Conservation (phyloP, 2,113 vertebrate genomes). For the Lipotes vexillifer region DNA sequence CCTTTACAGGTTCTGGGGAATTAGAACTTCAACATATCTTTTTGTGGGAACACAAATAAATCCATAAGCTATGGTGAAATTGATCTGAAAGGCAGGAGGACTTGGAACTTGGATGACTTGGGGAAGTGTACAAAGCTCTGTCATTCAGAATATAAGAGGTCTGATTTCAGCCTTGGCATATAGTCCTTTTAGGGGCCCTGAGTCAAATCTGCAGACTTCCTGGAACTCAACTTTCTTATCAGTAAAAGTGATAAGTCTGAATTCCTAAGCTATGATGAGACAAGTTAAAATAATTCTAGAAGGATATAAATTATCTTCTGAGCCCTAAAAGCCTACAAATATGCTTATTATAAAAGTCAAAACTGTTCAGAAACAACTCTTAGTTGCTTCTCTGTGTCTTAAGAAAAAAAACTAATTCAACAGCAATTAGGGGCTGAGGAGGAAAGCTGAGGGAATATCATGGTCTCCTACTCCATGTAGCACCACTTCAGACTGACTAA, state of each 20-base stretch:
- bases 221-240: neutral
- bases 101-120: neutral
- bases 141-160: neutral
- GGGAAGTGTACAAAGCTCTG: neutral
- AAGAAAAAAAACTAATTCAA: neutral
- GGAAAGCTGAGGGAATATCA: neutral
- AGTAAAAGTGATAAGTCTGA: neutral
- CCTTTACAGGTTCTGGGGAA: neutral
- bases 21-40: neutral
- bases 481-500: neutral
- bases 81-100: neutral
- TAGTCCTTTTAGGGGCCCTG: neutral
- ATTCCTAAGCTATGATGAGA: constrained; percentile 12
- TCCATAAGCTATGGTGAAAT: neutral
- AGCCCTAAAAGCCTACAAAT: constrained; percentile 12
- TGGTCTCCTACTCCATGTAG: neutral
- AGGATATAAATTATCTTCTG: constrained; percentile 5
- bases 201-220: neutral
- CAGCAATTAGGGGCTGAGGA: neutral
- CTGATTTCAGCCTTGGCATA: neutral
- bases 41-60: neutral
- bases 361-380: constrained; percentile 9
- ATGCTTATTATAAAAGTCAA: constrained; percentile 37
- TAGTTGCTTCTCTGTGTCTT: constrained; percentile 3
- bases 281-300: constrained; percentile 32